Conservation (phyloP, 2,113 vertebrate species). For the Turdus rufiventris region DNA sequence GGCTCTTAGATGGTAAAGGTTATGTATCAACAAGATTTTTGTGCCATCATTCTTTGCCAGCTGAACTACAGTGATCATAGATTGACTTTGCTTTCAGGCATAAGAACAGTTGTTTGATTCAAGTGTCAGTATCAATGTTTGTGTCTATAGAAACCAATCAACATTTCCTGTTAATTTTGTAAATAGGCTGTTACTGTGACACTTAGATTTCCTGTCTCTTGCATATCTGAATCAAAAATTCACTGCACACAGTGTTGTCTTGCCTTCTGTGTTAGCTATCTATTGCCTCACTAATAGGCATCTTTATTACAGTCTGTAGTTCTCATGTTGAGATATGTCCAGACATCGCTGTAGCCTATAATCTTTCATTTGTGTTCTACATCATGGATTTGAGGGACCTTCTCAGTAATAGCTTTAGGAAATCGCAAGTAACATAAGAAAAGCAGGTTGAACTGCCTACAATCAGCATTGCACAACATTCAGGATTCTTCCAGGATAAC, state of each 20-base stretch:
- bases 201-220: slow-evolving; percentile 21
- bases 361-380: neutral
- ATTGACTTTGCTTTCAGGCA: neutral
- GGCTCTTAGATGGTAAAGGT: neutral
- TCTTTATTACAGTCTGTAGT: neutral
- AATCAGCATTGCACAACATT: neutral
- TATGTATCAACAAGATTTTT: neutral
- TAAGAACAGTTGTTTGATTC: neutral
- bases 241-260: neutral
- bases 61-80: neutral
- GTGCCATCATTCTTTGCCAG: neutral
- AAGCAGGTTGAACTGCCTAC: neutral
- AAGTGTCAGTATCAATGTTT: neutral
- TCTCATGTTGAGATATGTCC: neutral
- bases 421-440: neutral
- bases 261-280: neutral
- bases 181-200: neutral
- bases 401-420: neutral
- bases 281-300: neutral
- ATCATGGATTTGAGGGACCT: neutral
- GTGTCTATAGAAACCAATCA: slow-evolving; percentile 38
- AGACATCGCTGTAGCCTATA: neutral
- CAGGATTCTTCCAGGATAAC: slow-evolving; percentile 10
- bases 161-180: slow-evolving; percentile 17
- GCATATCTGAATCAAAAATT: slow-evolving; percentile 18